Evolutionary conservation across 2,797 vertebrate species (phyloP).

Genomic region (Benthosema pterotum): DNA sequence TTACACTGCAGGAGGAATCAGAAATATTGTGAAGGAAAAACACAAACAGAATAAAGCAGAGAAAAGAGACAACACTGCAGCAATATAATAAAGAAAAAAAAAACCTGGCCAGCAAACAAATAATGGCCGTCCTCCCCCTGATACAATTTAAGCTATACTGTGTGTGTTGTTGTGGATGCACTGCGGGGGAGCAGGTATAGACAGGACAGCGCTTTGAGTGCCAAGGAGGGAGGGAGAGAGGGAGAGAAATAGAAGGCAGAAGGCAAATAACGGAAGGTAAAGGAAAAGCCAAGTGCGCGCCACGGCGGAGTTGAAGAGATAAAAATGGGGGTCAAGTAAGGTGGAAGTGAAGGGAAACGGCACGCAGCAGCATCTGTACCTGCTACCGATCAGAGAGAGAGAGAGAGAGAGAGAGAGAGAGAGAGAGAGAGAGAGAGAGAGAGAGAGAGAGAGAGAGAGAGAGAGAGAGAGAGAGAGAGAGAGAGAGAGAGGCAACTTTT

Average conservation of each 20-base stretch:
- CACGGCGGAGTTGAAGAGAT: constrained; percentile 42
- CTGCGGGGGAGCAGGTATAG: constrained; percentile 15
- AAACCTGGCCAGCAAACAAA: constrained; percentile 39
- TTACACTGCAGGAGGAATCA: constrained; percentile 49
- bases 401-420: constrained; percentile 49
- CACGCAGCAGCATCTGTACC: too few species aligned
- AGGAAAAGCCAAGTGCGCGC: too few species aligned
- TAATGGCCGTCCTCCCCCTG: constrained; percentile 20
- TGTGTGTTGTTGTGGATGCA: constrained; percentile 1
- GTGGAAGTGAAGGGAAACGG: neutral
- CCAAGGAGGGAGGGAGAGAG: constrained; percentile 33
- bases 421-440: constrained; percentile 16
- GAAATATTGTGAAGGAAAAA: constrained; percentile 32
- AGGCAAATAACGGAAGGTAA: too few species aligned
- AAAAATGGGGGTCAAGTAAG: constrained; percentile 59
- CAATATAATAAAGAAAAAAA: too few species aligned
- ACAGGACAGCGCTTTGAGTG: constrained; percentile 16
- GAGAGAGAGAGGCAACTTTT: constrained; percentile 52
- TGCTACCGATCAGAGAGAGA: neutral
- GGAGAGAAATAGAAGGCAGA: neutral
- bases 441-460: neutral
- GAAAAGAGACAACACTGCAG: constrained; percentile 38
- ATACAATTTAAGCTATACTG: constrained; percentile 63
- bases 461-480: constrained; percentile 37
- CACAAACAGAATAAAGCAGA: constrained; percentile 25